These are phyloP conservation scores for Lepidocyrtoides sp. DNA, from an alignment of 2,888 invertebrate species.

Conservation along the genomic window DNA sequence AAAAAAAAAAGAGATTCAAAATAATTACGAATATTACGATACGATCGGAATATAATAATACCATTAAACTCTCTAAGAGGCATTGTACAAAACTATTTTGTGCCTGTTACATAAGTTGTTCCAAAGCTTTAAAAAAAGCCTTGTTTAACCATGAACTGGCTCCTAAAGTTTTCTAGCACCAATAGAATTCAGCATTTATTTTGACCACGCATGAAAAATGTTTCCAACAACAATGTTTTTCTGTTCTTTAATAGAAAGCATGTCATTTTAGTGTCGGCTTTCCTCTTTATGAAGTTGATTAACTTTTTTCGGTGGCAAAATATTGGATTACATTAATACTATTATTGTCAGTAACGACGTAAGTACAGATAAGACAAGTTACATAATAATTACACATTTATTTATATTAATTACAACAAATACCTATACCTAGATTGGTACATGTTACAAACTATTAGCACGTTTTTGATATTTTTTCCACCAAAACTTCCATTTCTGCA, in stretches of 20 bases:
- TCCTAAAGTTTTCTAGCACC: conserved; percentile 72
- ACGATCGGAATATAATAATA: not conserved
- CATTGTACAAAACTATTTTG: conserved; percentile 74
- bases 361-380: conserved; percentile 36
- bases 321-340: conserved; percentile 41
- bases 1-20: conserved; percentile 49
- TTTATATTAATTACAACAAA: not conserved
- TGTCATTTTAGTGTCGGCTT: not conserved
- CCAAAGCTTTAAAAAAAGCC: not conserved
- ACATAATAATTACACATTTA: not conserved
- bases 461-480: not conserved
- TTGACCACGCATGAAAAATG: not conserved
- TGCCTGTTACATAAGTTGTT: conserved; percentile 7
- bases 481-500: too few species aligned
- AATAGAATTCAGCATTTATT: conserved; percentile 76
- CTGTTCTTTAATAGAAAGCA: not conserved
- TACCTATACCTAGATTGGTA: not conserved
- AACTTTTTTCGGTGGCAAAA: conserved; percentile 26
- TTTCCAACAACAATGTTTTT: not conserved
- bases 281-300: conserved; percentile 5
- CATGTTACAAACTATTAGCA: not conserved
- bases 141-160: conserved; percentile 6
- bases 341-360: conserved; percentile 52
- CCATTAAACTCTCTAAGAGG: conserved; percentile 22
- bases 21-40: conserved; percentile 24